Evolutionary conservation across 2,888 invertebrate genomes (phyloP).

Genomic region (Stratiomys singularior): DNA sequence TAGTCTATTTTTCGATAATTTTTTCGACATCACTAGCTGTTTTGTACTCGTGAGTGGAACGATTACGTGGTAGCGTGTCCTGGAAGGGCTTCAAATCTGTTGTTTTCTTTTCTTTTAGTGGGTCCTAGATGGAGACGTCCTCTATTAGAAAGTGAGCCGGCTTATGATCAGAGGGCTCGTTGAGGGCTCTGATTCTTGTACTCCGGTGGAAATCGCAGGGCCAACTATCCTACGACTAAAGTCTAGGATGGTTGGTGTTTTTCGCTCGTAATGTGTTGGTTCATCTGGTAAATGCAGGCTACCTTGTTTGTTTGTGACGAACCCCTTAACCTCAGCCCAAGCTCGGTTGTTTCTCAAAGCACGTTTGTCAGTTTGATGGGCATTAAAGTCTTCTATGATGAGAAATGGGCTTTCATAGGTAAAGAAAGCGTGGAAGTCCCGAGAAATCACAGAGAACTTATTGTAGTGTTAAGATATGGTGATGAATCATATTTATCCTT

Average conservation of each 20-base stretch:
- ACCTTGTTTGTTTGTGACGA: too few relatives aligned
- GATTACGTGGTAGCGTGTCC: not conserved
- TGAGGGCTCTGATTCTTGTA: not conserved
- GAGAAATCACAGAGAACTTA: too few relatives aligned
- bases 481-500: too few relatives aligned
- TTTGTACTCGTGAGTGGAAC: not conserved
- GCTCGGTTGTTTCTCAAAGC: too few relatives aligned
- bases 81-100: not conserved
- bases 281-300: not conserved
- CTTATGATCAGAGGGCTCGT: conserved; percentile 11
- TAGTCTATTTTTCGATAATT: not conserved
- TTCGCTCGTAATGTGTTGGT: not conserved
- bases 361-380: too few relatives aligned
- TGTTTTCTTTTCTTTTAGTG: not conserved
- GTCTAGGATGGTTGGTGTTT: not conserved
- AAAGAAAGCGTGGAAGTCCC: too few relatives aligned
- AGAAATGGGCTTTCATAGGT: too few relatives aligned
- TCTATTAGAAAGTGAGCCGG: not conserved
- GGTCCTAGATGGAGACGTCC: not conserved
- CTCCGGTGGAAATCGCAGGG: not conserved
- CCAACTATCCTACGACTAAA: too few relatives aligned
- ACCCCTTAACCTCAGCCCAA: too few relatives aligned
- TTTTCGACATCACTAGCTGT: not conserved
- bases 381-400: too few relatives aligned
- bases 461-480: too few relatives aligned